Evolutionary conservation across 1,140 invertebrate genomes (phyloP).

Genomic region (Meloidogyne exigua): DNA sequence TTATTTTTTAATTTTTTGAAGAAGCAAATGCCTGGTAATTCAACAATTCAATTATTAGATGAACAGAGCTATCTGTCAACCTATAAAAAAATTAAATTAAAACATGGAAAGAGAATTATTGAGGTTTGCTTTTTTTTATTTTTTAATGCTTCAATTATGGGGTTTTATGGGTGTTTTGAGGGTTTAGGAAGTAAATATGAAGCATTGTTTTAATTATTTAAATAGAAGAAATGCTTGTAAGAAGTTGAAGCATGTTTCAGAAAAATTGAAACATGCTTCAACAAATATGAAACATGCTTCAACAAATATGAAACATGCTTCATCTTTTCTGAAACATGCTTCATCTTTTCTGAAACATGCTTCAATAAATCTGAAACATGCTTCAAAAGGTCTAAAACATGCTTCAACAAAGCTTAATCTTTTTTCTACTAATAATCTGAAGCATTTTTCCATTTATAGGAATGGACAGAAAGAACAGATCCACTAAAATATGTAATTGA

Average conservation of each 20-base stretch:
- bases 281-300: too few species aligned
- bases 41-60: conserved; percentile 7
- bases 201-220: too few species aligned
- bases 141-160: not conserved
- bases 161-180: too few species aligned
- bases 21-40: not conserved
- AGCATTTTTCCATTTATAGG: conserved; percentile 33
- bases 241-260: too few species aligned
- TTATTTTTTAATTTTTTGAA: not conserved
- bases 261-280: too few species aligned
- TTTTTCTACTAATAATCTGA: too few species aligned
- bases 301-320: too few species aligned
- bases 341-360: not conserved
- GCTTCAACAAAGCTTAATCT: too few species aligned
- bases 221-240: too few species aligned
- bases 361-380: not conserved
- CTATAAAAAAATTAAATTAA: conserved; percentile 20
- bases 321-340: not conserved
- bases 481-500: conserved; percentile 92
- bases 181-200: too few species aligned
- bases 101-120: conserved; percentile 10
- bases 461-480: conserved; percentile 86
- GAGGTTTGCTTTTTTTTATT: not conserved
- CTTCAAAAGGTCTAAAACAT: too few species aligned
- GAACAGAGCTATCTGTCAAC: conserved; percentile 10